A percentile compares a stretch with the other conserved stretches of the same genome.
phyloP scores from a whole-genome alignment of 2,888 invertebrate genomes.

The Chloromyia formosa region DNA sequence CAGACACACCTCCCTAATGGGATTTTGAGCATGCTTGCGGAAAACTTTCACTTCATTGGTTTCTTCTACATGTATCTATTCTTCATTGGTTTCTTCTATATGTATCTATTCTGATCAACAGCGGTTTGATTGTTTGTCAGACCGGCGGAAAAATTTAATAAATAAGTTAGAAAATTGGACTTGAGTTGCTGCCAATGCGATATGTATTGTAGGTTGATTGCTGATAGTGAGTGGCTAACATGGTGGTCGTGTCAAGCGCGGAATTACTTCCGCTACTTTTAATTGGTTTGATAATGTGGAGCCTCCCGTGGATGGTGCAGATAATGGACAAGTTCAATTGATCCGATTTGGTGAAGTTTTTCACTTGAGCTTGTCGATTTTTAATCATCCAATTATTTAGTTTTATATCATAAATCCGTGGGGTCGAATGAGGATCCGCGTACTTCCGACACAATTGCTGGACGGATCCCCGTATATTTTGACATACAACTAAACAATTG shows the following conservation, averaged over 20 bases:
- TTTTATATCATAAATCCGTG: too few species aligned
- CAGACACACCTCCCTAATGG: conserved; percentile 10
- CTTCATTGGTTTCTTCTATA: background rate
- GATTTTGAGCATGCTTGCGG: background rate
- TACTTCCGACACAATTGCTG: too few species aligned
- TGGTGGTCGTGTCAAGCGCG: background rate
- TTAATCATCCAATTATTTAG: too few species aligned
- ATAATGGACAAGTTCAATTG: too few species aligned
- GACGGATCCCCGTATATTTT: too few species aligned
- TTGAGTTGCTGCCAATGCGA: background rate
- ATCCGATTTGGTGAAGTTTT: too few species aligned
- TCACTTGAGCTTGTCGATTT: too few species aligned
- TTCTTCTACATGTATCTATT: background rate
- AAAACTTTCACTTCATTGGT: conserved; percentile 25
- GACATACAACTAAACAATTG: too few species aligned
- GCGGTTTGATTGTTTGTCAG: conserved; percentile 17
- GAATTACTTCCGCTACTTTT: background rate
- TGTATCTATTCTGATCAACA: background rate
- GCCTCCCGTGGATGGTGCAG: too few species aligned
- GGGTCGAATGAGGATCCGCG: background rate
- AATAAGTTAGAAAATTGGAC: conserved; percentile 8
- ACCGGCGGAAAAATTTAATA: background rate
- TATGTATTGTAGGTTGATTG: background rate
- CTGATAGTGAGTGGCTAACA: background rate
- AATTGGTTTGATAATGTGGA: background rate